A percentile compares a stretch with the other conserved stretches of the same genome.
Conservation (phyloP, 2,113 vertebrate species). For the Polypterus bichir region DNA sequence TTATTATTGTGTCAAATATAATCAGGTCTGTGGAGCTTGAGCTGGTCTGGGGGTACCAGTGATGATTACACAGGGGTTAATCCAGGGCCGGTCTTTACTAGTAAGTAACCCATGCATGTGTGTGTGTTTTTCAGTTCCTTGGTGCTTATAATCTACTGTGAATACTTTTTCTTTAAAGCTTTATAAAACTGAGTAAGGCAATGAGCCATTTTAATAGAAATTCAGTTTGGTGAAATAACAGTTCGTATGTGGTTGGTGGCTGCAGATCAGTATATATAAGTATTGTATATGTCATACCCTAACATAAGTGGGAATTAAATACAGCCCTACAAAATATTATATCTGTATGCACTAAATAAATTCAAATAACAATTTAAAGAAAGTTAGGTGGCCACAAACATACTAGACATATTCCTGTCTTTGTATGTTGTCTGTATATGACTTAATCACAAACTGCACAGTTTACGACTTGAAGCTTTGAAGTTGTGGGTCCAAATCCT, state of each 20-base stretch:
- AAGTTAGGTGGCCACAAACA: too few species aligned
- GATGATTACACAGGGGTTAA: background rate
- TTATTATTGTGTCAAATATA: constrained; percentile 52
- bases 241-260: background rate
- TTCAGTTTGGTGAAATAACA: constrained; percentile 4
- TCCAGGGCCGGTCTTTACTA: constrained; percentile 24
- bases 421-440: too few species aligned
- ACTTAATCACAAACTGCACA: too few species aligned
- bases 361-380: too few species aligned
- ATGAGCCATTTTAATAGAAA: background rate
- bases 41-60: constrained; percentile 26
- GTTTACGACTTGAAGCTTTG: too few species aligned
- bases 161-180: background rate
- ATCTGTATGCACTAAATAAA: too few species aligned
- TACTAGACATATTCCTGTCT: too few species aligned
- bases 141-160: background rate
- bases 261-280: background rate
- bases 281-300: too few species aligned
- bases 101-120: constrained; percentile 25
- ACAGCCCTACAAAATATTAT: too few species aligned
- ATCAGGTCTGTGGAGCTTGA: constrained; percentile 37
- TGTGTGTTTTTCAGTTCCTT: background rate
- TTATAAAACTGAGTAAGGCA: background rate
- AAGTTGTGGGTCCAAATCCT: too few species aligned
- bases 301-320: too few species aligned